Evolutionary conservation across 2,797 vertebrate species (phyloP), one percentile per base, ranked within the genome.

Genomic region (Garrulus glandarius): DNA sequence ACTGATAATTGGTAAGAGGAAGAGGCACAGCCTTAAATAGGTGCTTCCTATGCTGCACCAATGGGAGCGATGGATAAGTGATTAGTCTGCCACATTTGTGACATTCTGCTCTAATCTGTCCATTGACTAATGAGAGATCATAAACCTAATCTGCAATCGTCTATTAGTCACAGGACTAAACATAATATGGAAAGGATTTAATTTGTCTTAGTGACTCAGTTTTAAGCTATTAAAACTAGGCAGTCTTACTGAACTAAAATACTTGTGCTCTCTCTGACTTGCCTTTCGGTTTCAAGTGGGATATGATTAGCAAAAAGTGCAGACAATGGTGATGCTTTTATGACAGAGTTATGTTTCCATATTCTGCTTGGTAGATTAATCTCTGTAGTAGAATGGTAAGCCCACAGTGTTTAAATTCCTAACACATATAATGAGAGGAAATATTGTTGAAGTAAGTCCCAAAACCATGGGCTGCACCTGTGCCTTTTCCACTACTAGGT

Each of bases 91-190:
- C 67, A 72, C 63, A 17, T 63, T 76, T 0, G 2, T 44, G 50
- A 86, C 79, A 52, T 76, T 89, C 63, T 81, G 26, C 55, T 93
- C 89, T 92, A 86, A 59, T 93, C n/a, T 89, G n/a, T 37, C 57
- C 43, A 8, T 76, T 94, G 72, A 57, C 50, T 92, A 82, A 89
- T 90, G 91, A 70, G 72, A 72, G 50, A 50, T 84, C 87, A 46
- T 22, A 90, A 76, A 84, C 83, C 44, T 92, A 59, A 88, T 85
- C 55, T 93, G 57, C 32, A 84, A 3, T 78, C 14, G 23, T 52
- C 82, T 83, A 5, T 93, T 90, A 93, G 55, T 94, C 89, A 91
- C 57, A 80, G 15, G 39, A 76, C 81, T 84, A 68, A 92, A 89
- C n/a, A 52, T 37, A 53, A 56, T 90, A 64, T 46, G 41, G 41